Base-by-base conservation (phyloP, 2,797 vertebrate species). In the Malurus splendens region DNA sequence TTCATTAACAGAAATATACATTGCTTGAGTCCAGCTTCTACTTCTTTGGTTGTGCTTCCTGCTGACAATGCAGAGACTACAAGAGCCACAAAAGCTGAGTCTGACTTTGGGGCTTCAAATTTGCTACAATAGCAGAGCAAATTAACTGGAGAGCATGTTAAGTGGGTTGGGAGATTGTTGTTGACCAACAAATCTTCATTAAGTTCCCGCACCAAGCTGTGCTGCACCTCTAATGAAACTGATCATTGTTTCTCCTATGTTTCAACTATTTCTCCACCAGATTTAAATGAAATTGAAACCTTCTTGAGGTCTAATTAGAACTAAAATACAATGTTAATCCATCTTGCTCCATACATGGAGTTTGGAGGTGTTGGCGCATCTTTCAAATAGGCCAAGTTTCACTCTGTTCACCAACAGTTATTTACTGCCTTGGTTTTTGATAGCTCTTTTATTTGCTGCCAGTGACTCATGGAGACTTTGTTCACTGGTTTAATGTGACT, bases 131-230 rank as follows among this genome's bases (percentile, higher is more conserved):
- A 87, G 55, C 55, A 74, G 67, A 86, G 51, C 44, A 90, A 93
- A 84, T 90, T 65, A 89, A 87, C 74, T 28, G 56, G 78, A 84
- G 74, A 90, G 67, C 51, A 50, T 4, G 11, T 90, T 80, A 77
- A 77, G 54, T 1, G 14, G 56, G 22, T 71, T 82, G 81, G 74
- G 61, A 90, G 71, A 88, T 45, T 32, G 48, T 12, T 92, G 89
- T 92, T 93, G 89, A 87, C 83, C 78, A 88, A 93, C 71, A 87
- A 84, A 90, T 93, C 87, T 93, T 92, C 89, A 86, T 90, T 92
- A 90, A 86, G 44, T 44, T 82, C 36, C 68, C 1, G 2, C 83
- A 93, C 19, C 82, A 93, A 92, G 80, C 81, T 90, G 81, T 80
- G 90, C 86, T 65, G 51, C 18, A 86, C 48, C 61, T 90, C 67